These are phyloP conservation scores for Brachyopa scutellaris DNA, from an alignment of 2,888 invertebrate species.

Conservation along the genomic window DNA sequence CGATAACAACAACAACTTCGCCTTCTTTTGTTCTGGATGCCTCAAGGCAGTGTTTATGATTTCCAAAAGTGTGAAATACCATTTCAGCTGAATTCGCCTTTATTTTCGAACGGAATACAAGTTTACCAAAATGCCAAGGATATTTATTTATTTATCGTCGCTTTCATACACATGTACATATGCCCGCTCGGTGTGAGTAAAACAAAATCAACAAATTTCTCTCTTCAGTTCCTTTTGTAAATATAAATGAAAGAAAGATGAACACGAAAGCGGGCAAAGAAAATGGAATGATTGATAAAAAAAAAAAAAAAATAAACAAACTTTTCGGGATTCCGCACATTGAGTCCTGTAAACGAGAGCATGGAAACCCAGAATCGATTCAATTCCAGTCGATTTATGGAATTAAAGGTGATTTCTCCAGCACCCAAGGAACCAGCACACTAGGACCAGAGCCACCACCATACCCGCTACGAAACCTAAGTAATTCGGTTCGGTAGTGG, in stretches of 20 bases:
- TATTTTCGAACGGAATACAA: constrained; percentile 32
- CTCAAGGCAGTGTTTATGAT: constrained; percentile 67
- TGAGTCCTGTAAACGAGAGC: constrained; percentile 46
- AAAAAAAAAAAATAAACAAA: constrained; percentile 3
- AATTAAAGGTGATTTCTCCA: constrained; percentile 40
- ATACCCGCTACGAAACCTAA: constrained; percentile 13
- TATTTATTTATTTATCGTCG: constrained; percentile 34
- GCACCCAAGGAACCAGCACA: no score
- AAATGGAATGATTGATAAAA: not conserved
- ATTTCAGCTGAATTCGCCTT: constrained; percentile 64
- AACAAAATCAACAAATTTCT: no score
- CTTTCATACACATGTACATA: constrained; percentile 1
- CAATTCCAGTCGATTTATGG: constrained; percentile 66
- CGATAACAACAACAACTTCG: constrained; percentile 7
- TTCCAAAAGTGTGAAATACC: constrained; percentile 69
- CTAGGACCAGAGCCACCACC: constrained; percentile 27
- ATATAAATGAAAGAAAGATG: no score
- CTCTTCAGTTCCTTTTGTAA: no score
- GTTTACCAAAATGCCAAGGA: not conserved
- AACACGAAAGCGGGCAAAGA: constrained; percentile 24
- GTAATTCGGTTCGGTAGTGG: constrained; percentile 11
- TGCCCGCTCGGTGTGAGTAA: no score
- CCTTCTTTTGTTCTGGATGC: constrained; percentile 4
- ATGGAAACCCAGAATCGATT: constrained; percentile 54
- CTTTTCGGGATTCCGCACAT: constrained; percentile 39